Conservation (phyloP, 2,888 invertebrate species). For the Adelphocoris suturalis region DNA sequence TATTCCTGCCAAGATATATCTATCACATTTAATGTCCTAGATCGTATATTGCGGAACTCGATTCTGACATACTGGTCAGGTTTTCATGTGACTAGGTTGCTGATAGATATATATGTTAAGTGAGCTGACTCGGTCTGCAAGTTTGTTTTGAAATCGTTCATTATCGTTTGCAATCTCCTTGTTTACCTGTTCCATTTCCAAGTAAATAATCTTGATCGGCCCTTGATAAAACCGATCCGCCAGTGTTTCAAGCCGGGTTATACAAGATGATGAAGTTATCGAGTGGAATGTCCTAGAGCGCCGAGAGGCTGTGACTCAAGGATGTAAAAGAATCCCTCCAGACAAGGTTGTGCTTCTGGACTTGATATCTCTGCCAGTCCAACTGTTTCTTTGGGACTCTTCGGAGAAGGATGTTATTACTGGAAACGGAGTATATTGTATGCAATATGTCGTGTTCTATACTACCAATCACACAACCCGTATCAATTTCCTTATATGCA, state of each 20-base stretch:
- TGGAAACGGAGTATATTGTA: no score
- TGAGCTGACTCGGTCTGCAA: background rate
- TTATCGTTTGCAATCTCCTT: background rate
- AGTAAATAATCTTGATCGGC: background rate
- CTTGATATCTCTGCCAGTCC: constrained; percentile 51
- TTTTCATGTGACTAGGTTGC: background rate
- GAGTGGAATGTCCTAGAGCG: constrained; percentile 53
- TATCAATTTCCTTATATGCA: no score
- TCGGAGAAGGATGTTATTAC: no score
- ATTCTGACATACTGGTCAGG: background rate
- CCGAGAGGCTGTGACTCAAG: constrained; percentile 68
- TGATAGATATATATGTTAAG: background rate
- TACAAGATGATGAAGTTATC: constrained; percentile 43
- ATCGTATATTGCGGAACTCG: no score
- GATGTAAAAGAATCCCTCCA: constrained; percentile 60
- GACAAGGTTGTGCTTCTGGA: constrained; percentile 65
- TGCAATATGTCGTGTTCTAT: no score
- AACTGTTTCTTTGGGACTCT: background rate
- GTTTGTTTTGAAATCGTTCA: constrained; percentile 35
- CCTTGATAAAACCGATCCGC: background rate
- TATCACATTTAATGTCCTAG: no score
- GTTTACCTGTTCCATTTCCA: background rate
- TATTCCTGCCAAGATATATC: no score
- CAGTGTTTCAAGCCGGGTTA: background rate
- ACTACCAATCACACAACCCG: no score